Evolutionary conservation across 2,888 invertebrate species (phyloP), one percentile per base, ranked within the genome.

Genomic region (Lepetodrilus schrolli): DNA sequence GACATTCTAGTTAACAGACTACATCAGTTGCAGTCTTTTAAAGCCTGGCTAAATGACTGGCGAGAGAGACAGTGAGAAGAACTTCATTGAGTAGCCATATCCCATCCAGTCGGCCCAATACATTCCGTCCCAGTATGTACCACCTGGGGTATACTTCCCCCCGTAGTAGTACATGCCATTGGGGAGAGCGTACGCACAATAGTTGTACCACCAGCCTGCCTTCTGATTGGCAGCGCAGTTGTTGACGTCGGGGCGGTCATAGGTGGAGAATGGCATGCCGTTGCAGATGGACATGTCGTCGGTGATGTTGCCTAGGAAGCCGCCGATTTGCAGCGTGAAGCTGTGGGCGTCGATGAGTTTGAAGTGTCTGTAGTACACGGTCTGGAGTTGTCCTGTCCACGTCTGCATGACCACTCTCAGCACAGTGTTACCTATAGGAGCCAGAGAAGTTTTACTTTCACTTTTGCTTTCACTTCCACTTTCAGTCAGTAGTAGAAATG

Each of bases 121-220:
- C 1, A 88, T 86, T 1, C 88, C 88, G 43, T 88, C 84, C 58
- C 82, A 86, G 74, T 70, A 83, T 0, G 72, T 66, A 0, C 79
- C 77, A 0, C 74, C 4, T 1, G 85, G 86, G 3, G 75, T 71
- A 74, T 87, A 87, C 21, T 48, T 75, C 1, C 87, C 86, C 0
- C 81, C 78, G 2, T 10, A 5, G 76, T 88, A 87, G 76, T 87
- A 87, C 10, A 76, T 49, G 4, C 88, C 88, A 37, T 83, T 88
- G 8, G 81, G 84, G 4, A 85, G 79, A 1, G 83, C 76, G 23
- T 77, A 78, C 26, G 84, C 70, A 69, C 87, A 87, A 77, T 83
- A 81, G 68, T 87, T 85, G 79, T 82, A 87, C 87, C 87, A 87
- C 87, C 87, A 87, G 1, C 87, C 88, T 0, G 80, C 83, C n/a